Base-by-base conservation (phyloP, 2,797 vertebrate genomes). In the Orientallactaga sibirica region DNA sequence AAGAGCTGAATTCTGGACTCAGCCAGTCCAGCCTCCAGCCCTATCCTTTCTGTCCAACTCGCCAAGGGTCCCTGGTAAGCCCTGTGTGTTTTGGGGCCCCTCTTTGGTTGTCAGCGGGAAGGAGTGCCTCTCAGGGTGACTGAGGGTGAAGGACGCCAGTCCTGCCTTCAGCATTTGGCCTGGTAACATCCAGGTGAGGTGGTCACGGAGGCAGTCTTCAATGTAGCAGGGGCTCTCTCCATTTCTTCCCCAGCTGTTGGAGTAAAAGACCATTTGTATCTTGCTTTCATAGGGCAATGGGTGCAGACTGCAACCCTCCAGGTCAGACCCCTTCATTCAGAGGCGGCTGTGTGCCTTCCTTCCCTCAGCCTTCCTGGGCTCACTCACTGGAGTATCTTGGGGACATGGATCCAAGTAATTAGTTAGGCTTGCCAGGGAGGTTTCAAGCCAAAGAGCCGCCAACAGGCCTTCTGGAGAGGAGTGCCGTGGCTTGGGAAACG, bases 381-480 rank as follows among this genome's bases (percentile, higher is more conserved):
- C 41, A 25, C 81, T 83, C 81, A 70, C 37, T 62, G 71, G 27
- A 19, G 0, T 1, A 33, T 41, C 91, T 37, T 58, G 43, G 71
- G 24, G 7, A 3, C 0, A 0, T 0, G 1, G 90, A 5, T 87
- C 81, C 66, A 18, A 67, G 88, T 77, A 78, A 93, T 75, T 62
- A 91, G 52, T 71, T n/a, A 93, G 11, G 0, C 0, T 70, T 58
- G 22, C 29, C 78, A 71, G 93, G 33, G 91, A 2, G 20, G 55
- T 71, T 71, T 91, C 93, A 93, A 74, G 8, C 22, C 71, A 70
- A 73, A 70, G 37, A 62, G 27, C 58, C 0, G 55, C 10, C 37
- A 78, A 37, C 11, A 5, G n/a, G 8, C 48, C 74, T 0, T 0
- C 4, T 2, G 10, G 52, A 61, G 37, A 68, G 88, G 74, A 0